Evolutionary conservation across 2,888 invertebrate genomes (phyloP).

Genomic region (Zeuzera pyrina): DNA sequence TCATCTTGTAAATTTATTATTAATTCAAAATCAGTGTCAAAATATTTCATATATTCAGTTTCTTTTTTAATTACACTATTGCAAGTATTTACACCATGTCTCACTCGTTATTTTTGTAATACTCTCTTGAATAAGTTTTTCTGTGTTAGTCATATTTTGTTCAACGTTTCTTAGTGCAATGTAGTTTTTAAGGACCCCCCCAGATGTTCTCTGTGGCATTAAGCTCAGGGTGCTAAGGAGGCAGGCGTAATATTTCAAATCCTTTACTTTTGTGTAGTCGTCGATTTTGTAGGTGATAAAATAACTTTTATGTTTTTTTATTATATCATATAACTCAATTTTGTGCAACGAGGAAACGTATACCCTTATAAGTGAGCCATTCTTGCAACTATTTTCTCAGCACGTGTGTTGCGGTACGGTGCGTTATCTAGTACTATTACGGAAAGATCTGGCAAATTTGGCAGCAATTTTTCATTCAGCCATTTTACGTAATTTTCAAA

Average conservation of each 20-base stretch:
- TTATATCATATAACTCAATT: background rate
- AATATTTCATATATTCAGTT: background rate
- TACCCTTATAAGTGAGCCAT: too few relatives aligned
- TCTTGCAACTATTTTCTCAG: too few relatives aligned
- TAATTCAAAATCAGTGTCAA: background rate
- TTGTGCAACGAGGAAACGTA: too few relatives aligned
- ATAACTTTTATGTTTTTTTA: background rate
- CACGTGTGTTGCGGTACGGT: slow-evolving; percentile 13
- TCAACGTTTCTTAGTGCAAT: background rate
- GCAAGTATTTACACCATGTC: background rate
- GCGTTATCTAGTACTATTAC: slow-evolving; percentile 14
- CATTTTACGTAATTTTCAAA: slow-evolving; percentile 16
- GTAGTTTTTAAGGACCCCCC: background rate
- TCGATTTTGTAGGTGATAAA: background rate
- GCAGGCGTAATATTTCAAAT: background rate
- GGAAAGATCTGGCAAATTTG: slow-evolving; percentile 16
- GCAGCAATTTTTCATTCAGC: slow-evolving; percentile 16
- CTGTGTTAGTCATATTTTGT: background rate
- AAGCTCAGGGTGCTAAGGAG: background rate
- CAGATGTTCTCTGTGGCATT: background rate
- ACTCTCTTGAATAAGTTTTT: background rate
- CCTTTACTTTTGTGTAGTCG: slow-evolving; percentile 2
- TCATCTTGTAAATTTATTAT: background rate
- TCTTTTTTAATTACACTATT: background rate
- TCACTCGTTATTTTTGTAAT: background rate